These are phyloP conservation scores for Holotrichia oblita DNA, from an alignment of 1,140 invertebrate genomes.

Conservation along the genomic window DNA sequence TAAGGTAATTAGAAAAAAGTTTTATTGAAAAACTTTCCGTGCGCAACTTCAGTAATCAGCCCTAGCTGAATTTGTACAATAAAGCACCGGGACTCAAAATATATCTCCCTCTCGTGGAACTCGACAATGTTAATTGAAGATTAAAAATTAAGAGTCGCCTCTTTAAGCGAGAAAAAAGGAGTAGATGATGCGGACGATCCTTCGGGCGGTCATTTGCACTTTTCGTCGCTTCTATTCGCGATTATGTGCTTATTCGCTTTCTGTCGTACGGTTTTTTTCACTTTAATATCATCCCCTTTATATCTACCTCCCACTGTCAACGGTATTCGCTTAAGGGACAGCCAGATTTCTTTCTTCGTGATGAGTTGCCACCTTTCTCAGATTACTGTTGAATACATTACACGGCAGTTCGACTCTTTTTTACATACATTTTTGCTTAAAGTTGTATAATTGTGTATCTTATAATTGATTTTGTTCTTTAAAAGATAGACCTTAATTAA, in stretches of 20 bases:
- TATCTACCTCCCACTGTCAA: not conserved
- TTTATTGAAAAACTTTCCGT: conserved; percentile 31
- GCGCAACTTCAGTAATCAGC: conserved; percentile 1
- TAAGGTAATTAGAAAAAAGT: conserved; percentile 33
- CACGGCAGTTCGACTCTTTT: not conserved
- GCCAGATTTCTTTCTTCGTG: conserved; percentile 16
- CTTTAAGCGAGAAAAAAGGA: not conserved
- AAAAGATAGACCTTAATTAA: too few species aligned
- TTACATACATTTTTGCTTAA: too few species aligned
- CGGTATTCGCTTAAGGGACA: not conserved
- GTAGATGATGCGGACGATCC: not conserved
- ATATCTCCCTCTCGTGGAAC: conserved; percentile 35
- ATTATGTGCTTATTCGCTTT: conserved; percentile 19
- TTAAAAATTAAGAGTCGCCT: conserved; percentile 43
- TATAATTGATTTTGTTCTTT: too few species aligned
- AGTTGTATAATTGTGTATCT: too few species aligned
- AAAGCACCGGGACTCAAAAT: not conserved
- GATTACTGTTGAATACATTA: not conserved
- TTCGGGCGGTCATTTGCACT: conserved; percentile 42
- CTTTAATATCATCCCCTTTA: not conserved
- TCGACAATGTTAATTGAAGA: conserved; percentile 43
- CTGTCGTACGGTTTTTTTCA: not conserved
- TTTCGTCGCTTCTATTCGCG: conserved; percentile 41
- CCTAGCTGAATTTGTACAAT: conserved; percentile 17
- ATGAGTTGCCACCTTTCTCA: not conserved